Conservation (phyloP, 2,797 vertebrate species). For the Falco rusticolus region DNA sequence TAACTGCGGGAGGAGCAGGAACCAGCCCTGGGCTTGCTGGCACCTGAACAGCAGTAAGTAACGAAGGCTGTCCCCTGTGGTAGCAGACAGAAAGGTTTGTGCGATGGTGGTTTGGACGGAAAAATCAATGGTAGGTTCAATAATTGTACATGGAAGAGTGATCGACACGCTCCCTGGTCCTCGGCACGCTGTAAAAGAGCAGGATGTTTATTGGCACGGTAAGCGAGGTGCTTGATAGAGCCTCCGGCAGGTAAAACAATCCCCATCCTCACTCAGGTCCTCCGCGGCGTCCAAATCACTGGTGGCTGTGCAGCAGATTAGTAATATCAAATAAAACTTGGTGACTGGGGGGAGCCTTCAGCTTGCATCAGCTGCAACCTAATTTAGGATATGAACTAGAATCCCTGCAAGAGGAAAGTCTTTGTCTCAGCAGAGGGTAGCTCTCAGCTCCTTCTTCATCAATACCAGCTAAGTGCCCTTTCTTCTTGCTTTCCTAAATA, state of each 20-base stretch:
- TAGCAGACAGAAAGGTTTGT: background rate
- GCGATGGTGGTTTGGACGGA: background rate
- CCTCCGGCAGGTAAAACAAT: background rate
- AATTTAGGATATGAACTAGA: background rate
- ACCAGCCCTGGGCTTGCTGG: background rate
- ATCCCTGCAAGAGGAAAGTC: background rate
- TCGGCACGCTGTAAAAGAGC: background rate
- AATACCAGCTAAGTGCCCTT: background rate
- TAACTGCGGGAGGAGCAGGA: background rate
- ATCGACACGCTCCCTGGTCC: background rate
- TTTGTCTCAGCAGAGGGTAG: background rate
- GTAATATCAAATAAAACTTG: background rate
- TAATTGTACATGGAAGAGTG: background rate
- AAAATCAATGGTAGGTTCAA: background rate
- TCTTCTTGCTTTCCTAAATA: background rate
- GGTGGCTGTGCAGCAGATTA: background rate
- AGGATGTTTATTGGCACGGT: background rate
- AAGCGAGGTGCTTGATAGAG: background rate
- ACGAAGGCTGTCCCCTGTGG: accelerated
- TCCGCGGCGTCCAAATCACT: background rate
- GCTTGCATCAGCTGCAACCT: background rate
- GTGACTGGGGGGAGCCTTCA: background rate
- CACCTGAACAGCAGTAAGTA: background rate
- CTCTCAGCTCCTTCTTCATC: background rate
- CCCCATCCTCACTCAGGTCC: accelerated